Conservation (phyloP, 64 coral and sea anemone species). For the Montipora capricornis region DNA sequence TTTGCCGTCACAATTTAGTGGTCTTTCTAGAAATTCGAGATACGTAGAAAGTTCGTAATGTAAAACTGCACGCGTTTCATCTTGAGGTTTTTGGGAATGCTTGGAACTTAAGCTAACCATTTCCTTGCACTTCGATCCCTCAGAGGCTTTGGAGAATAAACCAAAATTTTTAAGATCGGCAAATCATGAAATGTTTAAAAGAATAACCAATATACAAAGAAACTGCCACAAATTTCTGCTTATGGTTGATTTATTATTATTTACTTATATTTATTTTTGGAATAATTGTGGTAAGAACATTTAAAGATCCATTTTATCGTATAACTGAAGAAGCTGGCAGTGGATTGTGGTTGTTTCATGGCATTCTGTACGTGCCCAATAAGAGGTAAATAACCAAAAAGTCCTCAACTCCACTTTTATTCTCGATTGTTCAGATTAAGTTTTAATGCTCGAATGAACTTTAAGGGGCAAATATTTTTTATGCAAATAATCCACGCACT, state of each 20-base stretch:
- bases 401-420: background rate
- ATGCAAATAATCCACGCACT: background rate
- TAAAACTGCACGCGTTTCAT: background rate
- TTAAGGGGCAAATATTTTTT: background rate
- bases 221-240: background rate
- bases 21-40: background rate
- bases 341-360: background rate
- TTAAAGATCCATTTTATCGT: too few species aligned
- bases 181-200: background rate
- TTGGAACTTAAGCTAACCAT: background rate
- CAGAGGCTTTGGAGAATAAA: too few species aligned
- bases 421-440: conserved; percentile 2
- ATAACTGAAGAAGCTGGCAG: background rate
- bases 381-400: background rate
- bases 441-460: conserved; percentile 19
- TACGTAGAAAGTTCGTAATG: too few species aligned
- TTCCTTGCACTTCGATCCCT: background rate
- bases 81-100: background rate
- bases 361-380: background rate
- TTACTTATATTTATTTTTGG: background rate
- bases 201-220: background rate
- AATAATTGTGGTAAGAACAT: too few species aligned
- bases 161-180: too few species aligned
- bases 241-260: background rate
- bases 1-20: background rate